phyloP scores from a whole-genome alignment of 2,888 invertebrate genomes.

The Linnaemya vulpina region DNA sequence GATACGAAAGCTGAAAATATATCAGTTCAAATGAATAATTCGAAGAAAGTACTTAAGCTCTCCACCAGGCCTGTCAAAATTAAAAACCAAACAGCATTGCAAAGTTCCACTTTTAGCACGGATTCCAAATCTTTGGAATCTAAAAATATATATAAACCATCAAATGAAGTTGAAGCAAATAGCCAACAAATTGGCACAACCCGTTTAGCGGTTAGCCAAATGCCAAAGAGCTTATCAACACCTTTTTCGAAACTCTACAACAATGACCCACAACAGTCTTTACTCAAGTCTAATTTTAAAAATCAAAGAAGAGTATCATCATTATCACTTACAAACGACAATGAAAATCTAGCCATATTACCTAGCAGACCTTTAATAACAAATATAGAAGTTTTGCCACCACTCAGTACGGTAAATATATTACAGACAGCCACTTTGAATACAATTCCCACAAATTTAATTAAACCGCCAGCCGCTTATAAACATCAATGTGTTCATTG shows the following conservation, averaged over 20 bases:
- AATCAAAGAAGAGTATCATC: background rate
- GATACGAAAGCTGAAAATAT: background rate
- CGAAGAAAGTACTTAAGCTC: constrained; percentile 16
- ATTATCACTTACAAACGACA: background rate
- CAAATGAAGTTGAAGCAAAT: background rate
- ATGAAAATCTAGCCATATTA: background rate
- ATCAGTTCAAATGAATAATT: background rate
- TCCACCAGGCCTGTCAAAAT: constrained; percentile 13
- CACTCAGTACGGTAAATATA: background rate
- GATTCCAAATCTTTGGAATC: background rate
- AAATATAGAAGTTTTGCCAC: constrained; percentile 58
- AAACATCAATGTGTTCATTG: constrained; percentile 70
- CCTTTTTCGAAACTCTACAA: background rate
- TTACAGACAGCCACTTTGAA: background rate
- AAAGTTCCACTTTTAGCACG: background rate
- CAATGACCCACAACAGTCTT: constrained; percentile 5
- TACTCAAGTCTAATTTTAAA: constrained; percentile 23
- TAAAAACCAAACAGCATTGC: background rate
- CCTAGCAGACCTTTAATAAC: constrained; percentile 39
- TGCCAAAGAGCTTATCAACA: background rate
- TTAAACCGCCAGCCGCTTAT: constrained; percentile 29
- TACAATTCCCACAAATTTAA: background rate
- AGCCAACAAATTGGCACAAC: background rate
- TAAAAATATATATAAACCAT: background rate
- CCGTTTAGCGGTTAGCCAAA: background rate